Evolutionary conservation across 2,113 vertebrate species (phyloP).

Genomic region (Perca fluviatilis): DNA sequence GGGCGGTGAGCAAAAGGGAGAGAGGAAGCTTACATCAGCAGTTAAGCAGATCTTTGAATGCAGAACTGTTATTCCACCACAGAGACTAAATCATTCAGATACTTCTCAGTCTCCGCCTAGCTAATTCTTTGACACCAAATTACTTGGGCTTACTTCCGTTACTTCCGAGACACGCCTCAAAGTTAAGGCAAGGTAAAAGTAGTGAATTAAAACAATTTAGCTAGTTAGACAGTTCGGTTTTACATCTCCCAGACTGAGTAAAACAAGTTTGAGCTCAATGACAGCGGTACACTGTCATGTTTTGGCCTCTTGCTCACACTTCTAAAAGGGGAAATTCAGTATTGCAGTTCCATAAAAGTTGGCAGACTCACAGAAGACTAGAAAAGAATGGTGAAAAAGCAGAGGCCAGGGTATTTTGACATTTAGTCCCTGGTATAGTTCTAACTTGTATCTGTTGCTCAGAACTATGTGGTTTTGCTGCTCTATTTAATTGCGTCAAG

Average conservation of each 20-base stretch:
- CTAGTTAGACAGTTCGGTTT: background rate
- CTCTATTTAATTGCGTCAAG: too few relatives aligned
- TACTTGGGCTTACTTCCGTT: slow-evolving; percentile 5
- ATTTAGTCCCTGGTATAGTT: background rate
- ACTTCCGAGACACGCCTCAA: slow-evolving; percentile 3
- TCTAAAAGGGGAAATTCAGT: background rate
- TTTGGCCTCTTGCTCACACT: background rate
- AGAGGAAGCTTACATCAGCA: slow-evolving; percentile 70
- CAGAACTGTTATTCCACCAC: slow-evolving; percentile 53
- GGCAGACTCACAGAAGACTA: background rate
- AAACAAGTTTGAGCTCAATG: background rate
- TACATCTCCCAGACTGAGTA: background rate
- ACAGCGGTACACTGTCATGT: too few relatives aligned
- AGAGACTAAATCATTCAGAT: slow-evolving; percentile 58
- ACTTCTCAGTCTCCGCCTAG: slow-evolving; percentile 34
- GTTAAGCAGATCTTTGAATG: slow-evolving; percentile 59
- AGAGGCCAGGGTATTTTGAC: background rate
- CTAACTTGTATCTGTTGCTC: too few relatives aligned
- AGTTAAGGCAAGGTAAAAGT: slow-evolving; percentile 7
- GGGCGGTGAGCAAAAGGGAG: background rate
- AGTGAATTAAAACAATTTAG: slow-evolving; percentile 1
- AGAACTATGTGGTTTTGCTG: too few relatives aligned
- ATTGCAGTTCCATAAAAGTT: background rate
- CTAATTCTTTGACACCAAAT: slow-evolving; percentile 42
- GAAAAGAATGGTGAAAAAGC: background rate